These are phyloP conservation scores for Melanotaenia duboulayi DNA, from an alignment of 2,113 vertebrate genomes.

Conservation along the genomic window DNA sequence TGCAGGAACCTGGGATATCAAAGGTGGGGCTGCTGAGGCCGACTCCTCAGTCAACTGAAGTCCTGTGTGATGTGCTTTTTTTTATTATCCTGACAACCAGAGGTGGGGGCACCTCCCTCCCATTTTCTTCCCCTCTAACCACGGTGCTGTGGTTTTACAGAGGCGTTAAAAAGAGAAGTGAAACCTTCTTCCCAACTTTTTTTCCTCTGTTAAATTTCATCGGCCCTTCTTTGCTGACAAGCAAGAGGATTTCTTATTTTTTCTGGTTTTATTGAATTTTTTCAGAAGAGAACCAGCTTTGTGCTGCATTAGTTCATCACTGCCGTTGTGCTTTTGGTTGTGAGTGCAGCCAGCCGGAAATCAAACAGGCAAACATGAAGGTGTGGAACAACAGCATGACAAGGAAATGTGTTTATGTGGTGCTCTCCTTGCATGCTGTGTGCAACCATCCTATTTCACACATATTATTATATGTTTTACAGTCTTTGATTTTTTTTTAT, in stretches of 20 bases:
- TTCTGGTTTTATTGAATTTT: neutral
- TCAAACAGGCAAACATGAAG: conserved; percentile 6
- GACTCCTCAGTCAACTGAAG: conserved; percentile 79
- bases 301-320: conserved; percentile 38
- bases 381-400: neutral
- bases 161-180: conserved; percentile 8
- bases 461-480: conserved; percentile 32
- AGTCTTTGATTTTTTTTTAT: conserved; percentile 13
- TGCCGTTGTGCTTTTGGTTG: conserved; percentile 35
- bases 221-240: neutral
- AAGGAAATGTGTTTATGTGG: conserved; percentile 50
- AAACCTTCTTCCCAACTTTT: conserved; percentile 14
- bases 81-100: conserved; percentile 17
- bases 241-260: conserved; percentile 8
- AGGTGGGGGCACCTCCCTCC: conserved; percentile 24
- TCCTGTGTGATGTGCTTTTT: conserved; percentile 25
- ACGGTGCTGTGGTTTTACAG: conserved; percentile 26
- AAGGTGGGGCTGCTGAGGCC: conserved; percentile 71
- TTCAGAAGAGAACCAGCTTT: conserved; percentile 26
- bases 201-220: neutral
- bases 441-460: conserved; percentile 49
- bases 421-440: conserved; percentile 66
- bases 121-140: conserved; percentile 1
- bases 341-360: conserved; percentile 22
- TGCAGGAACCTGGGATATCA: conserved; percentile 82